phyloP scores from a whole-genome alignment of 1,140 invertebrate species.

The Brachionus sp. region DNA sequence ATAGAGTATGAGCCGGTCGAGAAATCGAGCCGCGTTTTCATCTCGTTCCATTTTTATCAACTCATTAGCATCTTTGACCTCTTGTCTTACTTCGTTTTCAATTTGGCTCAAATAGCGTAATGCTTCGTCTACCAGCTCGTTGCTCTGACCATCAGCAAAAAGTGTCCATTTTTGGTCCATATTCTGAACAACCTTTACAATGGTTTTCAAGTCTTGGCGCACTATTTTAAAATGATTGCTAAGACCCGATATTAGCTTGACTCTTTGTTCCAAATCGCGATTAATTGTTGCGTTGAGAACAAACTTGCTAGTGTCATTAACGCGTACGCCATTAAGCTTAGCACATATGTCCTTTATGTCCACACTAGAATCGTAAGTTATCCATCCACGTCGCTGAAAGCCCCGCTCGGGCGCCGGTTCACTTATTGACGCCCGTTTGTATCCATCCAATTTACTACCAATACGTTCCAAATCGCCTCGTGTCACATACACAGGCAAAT shows the following conservation, averaged over 20 bases:
- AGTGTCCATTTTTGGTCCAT: conserved; percentile 95
- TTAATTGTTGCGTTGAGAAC: conserved; percentile 83
- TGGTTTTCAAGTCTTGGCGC: conserved; percentile 82
- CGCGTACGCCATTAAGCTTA: conserved; percentile 97
- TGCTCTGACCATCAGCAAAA: conserved; percentile 69
- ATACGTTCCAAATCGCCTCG: conserved; percentile 92
- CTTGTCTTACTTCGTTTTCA: not conserved
- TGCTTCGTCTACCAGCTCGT: conserved; percentile 77
- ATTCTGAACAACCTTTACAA: conserved; percentile 87
- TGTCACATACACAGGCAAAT: conserved; percentile 88
- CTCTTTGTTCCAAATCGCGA: conserved; percentile 82
- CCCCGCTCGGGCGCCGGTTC: conserved; percentile 86
- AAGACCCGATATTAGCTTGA: conserved; percentile 86
- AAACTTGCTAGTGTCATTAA: conserved; percentile 70
- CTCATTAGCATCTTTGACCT: not conserved
- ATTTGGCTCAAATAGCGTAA: conserved; percentile 63
- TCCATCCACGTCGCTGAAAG: conserved; percentile 94
- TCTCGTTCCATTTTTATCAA: conserved; percentile 71
- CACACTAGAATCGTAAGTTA: conserved; percentile 74
- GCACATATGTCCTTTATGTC: conserved; percentile 96
- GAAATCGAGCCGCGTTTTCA: conserved; percentile 70
- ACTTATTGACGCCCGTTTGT: conserved; percentile 88
- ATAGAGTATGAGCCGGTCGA: conserved; percentile 83
- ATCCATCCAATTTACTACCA: conserved; percentile 65
- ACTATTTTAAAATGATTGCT: conserved; percentile 82